Evolutionary conservation across 2,888 invertebrate genomes (phyloP).

Genomic region (Plebejus argus): DNA sequence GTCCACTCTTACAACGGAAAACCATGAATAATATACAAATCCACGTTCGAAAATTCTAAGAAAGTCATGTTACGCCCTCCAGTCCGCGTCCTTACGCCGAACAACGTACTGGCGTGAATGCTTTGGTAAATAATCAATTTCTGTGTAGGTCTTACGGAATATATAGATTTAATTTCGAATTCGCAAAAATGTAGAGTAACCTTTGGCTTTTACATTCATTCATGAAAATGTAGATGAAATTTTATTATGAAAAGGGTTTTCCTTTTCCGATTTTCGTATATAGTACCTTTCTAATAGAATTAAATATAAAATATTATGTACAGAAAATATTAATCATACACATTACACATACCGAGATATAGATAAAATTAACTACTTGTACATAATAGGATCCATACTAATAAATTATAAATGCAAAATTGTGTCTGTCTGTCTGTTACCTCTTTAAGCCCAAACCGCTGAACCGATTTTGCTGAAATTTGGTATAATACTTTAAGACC

Average conservation of each 20-base stretch:
- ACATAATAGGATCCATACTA: no score
- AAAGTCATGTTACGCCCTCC: no score
- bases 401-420: no score
- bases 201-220: neutral
- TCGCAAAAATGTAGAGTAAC: neutral
- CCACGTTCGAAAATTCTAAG: neutral
- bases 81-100: neutral
- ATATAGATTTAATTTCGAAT: neutral
- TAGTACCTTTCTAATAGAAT: neutral
- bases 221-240: neutral
- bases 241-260: neutral
- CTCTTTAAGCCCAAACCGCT: no score
- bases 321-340: no score
- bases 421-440: no score
- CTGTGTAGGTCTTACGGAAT: neutral
- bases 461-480: no score
- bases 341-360: no score
- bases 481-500: no score
- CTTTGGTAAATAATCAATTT: neutral
- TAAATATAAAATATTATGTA: neutral
- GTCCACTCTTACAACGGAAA: neutral
- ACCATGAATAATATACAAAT: conserved; percentile 9
- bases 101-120: neutral
- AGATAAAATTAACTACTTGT: no score
- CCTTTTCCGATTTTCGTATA: neutral